Conservation (phyloP, 2,113 vertebrate genomes). For the Lonchura striata region DNA sequence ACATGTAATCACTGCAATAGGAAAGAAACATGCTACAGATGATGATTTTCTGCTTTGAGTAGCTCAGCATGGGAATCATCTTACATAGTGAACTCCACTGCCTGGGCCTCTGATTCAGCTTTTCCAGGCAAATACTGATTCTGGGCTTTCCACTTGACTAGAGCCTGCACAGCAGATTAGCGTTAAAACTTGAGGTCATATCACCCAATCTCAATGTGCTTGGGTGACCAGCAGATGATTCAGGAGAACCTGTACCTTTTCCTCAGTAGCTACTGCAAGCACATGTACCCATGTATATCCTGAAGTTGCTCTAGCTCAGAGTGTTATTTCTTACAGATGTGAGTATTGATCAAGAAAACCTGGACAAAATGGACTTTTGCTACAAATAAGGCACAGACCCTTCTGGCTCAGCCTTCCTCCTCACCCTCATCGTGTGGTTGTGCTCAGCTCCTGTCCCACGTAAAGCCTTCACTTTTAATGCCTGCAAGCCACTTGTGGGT, state of each 20-base stretch:
- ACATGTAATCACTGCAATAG: not conserved
- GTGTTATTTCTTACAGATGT: not conserved
- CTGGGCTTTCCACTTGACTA: not conserved
- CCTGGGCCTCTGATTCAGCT: not conserved
- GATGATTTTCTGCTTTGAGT: not conserved
- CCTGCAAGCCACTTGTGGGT: not conserved
- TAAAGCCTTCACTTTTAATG: not conserved
- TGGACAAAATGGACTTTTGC: not conserved
- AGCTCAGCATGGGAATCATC: not conserved
- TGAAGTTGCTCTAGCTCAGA: not conserved
- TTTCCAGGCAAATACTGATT: not conserved
- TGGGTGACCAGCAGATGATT: not conserved
- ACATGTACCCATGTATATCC: not conserved
- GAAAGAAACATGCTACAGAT: not conserved
- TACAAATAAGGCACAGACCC: not conserved
- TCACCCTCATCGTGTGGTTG: rapidly evolving
- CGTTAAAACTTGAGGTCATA: not conserved
- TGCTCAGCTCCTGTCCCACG: not conserved
- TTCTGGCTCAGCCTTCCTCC: not conserved
- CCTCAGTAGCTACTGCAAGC: not conserved
- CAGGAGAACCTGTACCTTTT: not conserved
- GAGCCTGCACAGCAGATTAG: not conserved
- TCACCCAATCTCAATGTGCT: not conserved
- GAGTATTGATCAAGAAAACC: not conserved
- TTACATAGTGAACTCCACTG: rapidly evolving